Conservation (phyloP, 2,888 invertebrate genomes). For the Vesta saturnalis region DNA sequence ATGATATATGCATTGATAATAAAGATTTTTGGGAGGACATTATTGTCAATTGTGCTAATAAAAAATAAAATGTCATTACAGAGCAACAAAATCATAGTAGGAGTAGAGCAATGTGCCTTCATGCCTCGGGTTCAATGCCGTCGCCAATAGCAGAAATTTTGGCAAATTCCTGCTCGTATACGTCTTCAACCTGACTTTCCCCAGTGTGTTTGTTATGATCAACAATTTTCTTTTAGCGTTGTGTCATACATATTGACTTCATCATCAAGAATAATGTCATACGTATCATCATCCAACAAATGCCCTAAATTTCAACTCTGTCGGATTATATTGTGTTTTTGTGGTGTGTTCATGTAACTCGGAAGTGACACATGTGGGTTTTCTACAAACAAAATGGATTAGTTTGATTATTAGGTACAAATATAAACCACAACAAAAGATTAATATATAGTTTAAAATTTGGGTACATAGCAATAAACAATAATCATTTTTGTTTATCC, state of each 20-base stretch:
- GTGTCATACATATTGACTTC: background rate
- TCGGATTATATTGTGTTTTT: background rate
- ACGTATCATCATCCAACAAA: background rate
- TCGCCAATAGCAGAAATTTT: constrained; percentile 40
- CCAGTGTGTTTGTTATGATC: too few species aligned
- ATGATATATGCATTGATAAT: background rate
- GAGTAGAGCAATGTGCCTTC: background rate
- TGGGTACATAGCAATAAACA: background rate
- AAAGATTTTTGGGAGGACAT: background rate
- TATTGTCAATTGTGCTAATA: background rate
- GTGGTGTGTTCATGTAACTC: background rate
- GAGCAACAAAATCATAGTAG: background rate
- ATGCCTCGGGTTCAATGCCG: constrained; percentile 40
- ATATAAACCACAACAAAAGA: background rate
- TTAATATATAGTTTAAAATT: background rate
- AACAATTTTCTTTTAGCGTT: constrained; percentile 30
- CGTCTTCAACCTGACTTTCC: constrained; percentile 22
- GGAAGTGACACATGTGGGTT: background rate
- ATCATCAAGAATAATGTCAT: background rate
- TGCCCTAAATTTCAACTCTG: background rate
- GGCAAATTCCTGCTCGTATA: too few species aligned
- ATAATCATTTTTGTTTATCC: background rate
- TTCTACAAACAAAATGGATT: background rate
- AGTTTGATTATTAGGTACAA: background rate
- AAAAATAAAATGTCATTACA: background rate